Conservation (phyloP, 92 coral and sea anemone genomes). For the Paragorgia papillata region DNA sequence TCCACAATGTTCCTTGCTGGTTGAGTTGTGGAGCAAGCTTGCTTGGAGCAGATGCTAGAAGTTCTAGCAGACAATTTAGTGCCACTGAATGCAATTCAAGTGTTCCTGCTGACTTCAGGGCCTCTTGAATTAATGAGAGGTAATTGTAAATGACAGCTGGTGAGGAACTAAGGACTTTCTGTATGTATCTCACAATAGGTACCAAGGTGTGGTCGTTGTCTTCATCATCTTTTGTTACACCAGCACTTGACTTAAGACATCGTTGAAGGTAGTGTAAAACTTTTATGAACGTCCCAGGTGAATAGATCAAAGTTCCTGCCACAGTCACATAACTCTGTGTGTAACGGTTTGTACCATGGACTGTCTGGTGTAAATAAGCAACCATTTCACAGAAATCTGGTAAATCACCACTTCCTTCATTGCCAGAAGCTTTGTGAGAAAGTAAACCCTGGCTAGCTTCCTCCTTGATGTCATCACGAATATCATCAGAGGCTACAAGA, state of each 20-base stretch:
- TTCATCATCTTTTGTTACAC: constrained; percentile 81
- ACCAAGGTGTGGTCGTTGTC: constrained; percentile 72
- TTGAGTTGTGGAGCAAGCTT: constrained; percentile 50
- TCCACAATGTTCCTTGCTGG: constrained; percentile 56
- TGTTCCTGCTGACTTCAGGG: constrained; percentile 85
- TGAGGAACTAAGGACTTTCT: constrained; percentile 41
- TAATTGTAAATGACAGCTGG: constrained; percentile 69
- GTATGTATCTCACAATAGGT: constrained; percentile 67
- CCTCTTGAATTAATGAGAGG: constrained; percentile 72
- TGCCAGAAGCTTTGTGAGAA: constrained; percentile 27
- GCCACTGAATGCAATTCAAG: constrained; percentile 86
- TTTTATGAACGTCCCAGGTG: constrained; percentile 49
- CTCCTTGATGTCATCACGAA: constrained; percentile 92
- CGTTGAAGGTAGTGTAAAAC: constrained; percentile 71
- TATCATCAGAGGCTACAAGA: constrained; percentile 85
- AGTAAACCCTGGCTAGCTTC: constrained; percentile 89
- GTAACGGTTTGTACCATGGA: constrained; percentile 8
- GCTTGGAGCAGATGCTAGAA: constrained; percentile 78
- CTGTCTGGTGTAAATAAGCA: constrained; percentile 66
- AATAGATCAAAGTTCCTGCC: constrained; percentile 20
- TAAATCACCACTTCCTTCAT: constrained; percentile 33
- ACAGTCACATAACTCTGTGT: constrained; percentile 34
- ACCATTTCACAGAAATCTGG: constrained; percentile 84
- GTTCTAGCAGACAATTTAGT: constrained; percentile 76
- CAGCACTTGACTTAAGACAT: constrained; percentile 83